These are phyloP conservation scores for Salticus scenicus DNA, from an alignment of 2,888 invertebrate genomes.

Conservation along the genomic window DNA sequence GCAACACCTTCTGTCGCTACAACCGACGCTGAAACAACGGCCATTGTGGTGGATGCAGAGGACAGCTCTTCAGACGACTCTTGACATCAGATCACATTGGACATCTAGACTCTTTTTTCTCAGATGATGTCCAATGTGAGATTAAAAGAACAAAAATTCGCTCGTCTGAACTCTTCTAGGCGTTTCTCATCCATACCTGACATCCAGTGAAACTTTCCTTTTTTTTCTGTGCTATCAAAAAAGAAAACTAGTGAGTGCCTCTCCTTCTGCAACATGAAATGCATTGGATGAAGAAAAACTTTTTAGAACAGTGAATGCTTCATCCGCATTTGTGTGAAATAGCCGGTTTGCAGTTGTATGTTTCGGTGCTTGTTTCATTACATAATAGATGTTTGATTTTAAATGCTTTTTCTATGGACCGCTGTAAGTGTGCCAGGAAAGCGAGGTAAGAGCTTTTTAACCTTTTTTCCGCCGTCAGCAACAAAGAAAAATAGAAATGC, in stretches of 20 bases:
- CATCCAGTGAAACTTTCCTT: neutral
- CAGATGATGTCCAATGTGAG: constrained; percentile 47
- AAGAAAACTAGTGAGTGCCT: too few relatives aligned
- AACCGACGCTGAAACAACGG: neutral
- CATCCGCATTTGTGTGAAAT: too few relatives aligned
- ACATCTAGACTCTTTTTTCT: constrained; percentile 47
- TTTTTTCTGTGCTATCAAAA: constrained; percentile 54
- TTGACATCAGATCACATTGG: constrained; percentile 68
- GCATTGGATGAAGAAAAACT: neutral
- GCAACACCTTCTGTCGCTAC: too few relatives aligned
- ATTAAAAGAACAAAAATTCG: constrained; percentile 7
- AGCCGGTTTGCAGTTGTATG: too few relatives aligned
- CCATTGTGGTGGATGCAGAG: constrained; percentile 33
- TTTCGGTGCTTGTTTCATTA: too few relatives aligned
- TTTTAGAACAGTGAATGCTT: too few relatives aligned
- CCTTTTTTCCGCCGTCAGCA: too few relatives aligned
- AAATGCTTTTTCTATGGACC: too few relatives aligned
- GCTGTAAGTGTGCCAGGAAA: too few relatives aligned
- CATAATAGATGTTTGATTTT: too few relatives aligned
- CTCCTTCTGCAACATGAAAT: neutral
- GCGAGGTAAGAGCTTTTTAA: too few relatives aligned
- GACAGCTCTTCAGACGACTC: constrained; percentile 52
- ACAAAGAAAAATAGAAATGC: too few relatives aligned
- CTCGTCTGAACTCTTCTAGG: neutral
- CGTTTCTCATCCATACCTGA: neutral